These are phyloP conservation scores for Caenorhabditis tropicalis DNA, from an alignment of 1,140 invertebrate species.

Conservation along the genomic window DNA sequence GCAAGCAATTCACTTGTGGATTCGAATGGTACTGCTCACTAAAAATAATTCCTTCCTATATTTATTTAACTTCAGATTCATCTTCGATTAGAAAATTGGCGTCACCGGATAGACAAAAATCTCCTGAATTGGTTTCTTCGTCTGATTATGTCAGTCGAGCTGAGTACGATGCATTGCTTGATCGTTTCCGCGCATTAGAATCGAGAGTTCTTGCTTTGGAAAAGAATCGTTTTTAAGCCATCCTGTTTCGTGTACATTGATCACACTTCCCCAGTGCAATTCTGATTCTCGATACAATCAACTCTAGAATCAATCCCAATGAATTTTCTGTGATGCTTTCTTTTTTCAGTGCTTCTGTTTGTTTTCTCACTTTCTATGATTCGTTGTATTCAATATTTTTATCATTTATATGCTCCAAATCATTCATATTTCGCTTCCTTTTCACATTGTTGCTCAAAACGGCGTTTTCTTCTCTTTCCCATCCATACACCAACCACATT, in stretches of 20 bases:
- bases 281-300: background rate
- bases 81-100: background rate
- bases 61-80: background rate
- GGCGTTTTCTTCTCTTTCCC: background rate
- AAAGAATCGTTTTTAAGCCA: background rate
- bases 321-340: background rate
- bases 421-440: background rate
- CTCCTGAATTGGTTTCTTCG: background rate
- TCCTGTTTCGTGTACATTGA: conserved; percentile 1
- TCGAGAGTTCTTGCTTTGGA: conserved; percentile 14
- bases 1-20: background rate
- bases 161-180: conserved; percentile 1
- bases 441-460: conserved; percentile 41
- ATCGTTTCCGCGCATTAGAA: background rate
- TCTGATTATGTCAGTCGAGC: conserved; percentile 3
- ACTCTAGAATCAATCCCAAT: background rate
- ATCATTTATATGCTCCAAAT: conserved; percentile 4
- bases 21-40: background rate
- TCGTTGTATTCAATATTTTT: conserved; percentile 5
- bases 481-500: background rate
- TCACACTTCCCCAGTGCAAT: conserved; percentile 10
- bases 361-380: background rate
- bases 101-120: background rate
- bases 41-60: no score
- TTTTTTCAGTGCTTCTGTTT: background rate